Evolutionary conservation across 2,113 vertebrate genomes (phyloP).

Genomic region (Gobio gobio): DNA sequence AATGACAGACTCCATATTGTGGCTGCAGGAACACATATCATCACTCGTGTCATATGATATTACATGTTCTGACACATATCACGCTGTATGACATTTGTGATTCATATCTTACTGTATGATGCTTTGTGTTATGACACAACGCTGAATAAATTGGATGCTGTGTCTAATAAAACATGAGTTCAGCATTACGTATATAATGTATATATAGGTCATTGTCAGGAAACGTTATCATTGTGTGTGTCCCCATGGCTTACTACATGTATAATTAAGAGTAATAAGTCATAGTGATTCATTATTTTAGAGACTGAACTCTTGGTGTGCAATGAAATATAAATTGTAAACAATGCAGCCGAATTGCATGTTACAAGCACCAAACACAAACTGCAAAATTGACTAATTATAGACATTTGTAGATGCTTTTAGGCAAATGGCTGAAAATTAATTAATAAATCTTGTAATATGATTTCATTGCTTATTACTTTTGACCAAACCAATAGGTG

Average conservation of each 20-base stretch:
- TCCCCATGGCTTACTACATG: neutral
- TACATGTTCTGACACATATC: neutral
- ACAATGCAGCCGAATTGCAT: neutral
- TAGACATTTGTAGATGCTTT: too few relatives aligned
- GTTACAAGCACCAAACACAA: neutral
- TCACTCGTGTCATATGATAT: neutral
- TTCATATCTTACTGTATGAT: conserved; percentile 14
- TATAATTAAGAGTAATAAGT: neutral
- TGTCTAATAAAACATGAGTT: conserved; percentile 5
- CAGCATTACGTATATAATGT: neutral
- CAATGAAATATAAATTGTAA: neutral
- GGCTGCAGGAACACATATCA: neutral
- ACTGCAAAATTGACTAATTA: too few relatives aligned
- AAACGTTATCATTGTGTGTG: neutral
- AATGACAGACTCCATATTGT: conserved; percentile 7
- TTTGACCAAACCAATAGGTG: too few relatives aligned
- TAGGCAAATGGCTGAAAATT: too few relatives aligned
- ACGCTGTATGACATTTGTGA: conserved; percentile 23
- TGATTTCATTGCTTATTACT: too few relatives aligned
- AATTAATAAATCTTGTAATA: too few relatives aligned
- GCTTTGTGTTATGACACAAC: neutral
- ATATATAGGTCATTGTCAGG: conserved; percentile 3
- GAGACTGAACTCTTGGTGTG: neutral
- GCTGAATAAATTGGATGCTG: neutral
- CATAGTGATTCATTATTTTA: neutral